phyloP scores from a whole-genome alignment of 2,113 vertebrate species.

The Cnemophilus loriae region DNA sequence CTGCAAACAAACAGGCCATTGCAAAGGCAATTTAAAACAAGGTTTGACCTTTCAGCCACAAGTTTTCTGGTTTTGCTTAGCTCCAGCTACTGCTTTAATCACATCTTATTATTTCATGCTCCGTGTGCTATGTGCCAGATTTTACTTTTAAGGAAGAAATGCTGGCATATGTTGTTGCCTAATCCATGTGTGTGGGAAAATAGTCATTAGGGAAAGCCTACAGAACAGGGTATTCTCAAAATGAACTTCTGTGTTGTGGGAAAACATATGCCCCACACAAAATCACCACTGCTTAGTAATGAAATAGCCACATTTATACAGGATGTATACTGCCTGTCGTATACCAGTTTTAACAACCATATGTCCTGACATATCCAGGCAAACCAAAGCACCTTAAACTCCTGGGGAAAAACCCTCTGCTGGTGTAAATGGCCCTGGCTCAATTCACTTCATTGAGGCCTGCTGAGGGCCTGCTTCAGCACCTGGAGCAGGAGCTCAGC shows the following conservation, averaged over 20 bases:
- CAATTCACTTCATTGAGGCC: not conserved
- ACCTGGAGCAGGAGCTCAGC: not conserved
- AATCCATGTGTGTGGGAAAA: not conserved
- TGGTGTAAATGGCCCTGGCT: not conserved
- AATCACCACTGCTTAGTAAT: not conserved
- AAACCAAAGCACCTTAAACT: not conserved
- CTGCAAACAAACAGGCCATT: not conserved
- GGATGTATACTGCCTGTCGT: not conserved
- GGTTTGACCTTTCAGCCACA: constrained; percentile 3
- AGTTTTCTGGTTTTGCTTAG: not conserved
- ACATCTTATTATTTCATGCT: not conserved
- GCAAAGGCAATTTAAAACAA: not conserved
- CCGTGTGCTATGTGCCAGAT: not conserved
- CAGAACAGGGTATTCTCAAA: constrained; percentile 36
- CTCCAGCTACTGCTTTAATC: constrained; percentile 5
- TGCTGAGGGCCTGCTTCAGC: not conserved
- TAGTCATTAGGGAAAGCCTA: not conserved
- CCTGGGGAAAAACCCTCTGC: not conserved
- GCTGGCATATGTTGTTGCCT: not conserved
- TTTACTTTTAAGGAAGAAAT: constrained; percentile 39
- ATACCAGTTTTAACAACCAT: not conserved
- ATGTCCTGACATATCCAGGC: not conserved
- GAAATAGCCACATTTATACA: not conserved
- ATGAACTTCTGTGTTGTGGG: constrained; percentile 25
- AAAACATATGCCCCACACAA: constrained; percentile 3